Percentiles rank a stretch among this genome's conserved stretches.
phyloP scores from a whole-genome alignment of 2,797 vertebrate species.

The Lepidocolaptes lacrymiger region DNA sequence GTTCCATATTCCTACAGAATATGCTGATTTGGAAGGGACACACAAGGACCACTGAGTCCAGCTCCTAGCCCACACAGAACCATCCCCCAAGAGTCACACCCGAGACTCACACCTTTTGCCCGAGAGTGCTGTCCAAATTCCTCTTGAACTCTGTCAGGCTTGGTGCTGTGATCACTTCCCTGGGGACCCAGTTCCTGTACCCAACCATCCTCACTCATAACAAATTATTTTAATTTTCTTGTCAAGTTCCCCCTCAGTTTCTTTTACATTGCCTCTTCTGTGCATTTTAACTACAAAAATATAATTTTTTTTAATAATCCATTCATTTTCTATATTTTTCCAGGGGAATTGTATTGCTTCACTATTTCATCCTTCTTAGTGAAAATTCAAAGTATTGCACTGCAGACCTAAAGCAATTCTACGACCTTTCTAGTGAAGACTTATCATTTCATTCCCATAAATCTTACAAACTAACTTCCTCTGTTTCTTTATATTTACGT shows the following conservation, averaged over 20 bases:
- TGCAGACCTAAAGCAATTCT: not conserved
- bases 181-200: not conserved
- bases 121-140: not conserved
- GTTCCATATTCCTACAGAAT: not conserved
- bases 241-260: not conserved
- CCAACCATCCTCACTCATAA: not conserved
- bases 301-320: not conserved
- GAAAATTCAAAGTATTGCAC: not conserved
- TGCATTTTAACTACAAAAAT: not conserved
- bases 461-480: not conserved
- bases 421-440: not conserved
- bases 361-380: not conserved
- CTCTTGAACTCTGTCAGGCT: not conserved
- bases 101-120: too few relatives aligned
- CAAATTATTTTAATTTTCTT: conserved; percentile 1
- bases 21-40: not conserved
- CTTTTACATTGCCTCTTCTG: not conserved
- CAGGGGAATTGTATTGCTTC: not conserved
- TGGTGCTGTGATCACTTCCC: too few relatives aligned
- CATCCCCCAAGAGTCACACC: not conserved
- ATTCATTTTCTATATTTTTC: not conserved
- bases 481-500: not conserved
- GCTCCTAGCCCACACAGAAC: not conserved
- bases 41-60: not conserved
- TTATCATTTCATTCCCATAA: not conserved